phyloP scores from a whole-genome alignment of 2,888 invertebrate genomes.

The Eupithecia insigniata region DNA sequence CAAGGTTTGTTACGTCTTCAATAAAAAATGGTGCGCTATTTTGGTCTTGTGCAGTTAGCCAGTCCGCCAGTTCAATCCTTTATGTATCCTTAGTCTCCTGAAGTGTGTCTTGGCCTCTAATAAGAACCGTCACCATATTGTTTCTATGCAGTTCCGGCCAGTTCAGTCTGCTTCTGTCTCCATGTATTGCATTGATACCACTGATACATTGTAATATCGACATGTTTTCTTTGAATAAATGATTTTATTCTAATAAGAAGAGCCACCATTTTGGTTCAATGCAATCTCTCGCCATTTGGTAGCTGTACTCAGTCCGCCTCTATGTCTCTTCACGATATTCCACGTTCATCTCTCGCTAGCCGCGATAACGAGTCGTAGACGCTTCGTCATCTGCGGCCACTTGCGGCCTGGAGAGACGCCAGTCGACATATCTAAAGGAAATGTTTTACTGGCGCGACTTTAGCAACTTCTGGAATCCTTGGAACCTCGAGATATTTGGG shows the following conservation, averaged over 20 bases:
- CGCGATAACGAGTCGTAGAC: constrained; percentile 67
- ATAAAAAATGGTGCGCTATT: too few relatives aligned
- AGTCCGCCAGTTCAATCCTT: too few relatives aligned
- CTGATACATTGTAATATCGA: too few relatives aligned
- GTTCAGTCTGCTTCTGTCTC: not conserved
- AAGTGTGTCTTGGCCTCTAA: too few relatives aligned
- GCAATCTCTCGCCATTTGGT: not conserved
- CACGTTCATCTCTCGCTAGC: not conserved
- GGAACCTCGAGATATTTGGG: too few relatives aligned
- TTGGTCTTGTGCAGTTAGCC: too few relatives aligned
- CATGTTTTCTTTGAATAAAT: too few relatives aligned
- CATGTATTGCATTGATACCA: too few relatives aligned
- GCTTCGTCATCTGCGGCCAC: constrained; percentile 63
- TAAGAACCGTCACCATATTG: too few relatives aligned
- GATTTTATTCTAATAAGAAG: too few relatives aligned
- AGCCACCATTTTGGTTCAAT: not conserved
- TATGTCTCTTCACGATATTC: not conserved
- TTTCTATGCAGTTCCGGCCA: not conserved
- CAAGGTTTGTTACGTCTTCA: too few relatives aligned
- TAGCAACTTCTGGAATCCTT: not conserved
- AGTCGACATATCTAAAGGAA: constrained; percentile 24
- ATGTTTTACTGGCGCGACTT: constrained; percentile 3
- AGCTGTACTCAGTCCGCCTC: not conserved
- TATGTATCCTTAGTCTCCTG: too few relatives aligned
- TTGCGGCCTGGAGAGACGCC: constrained; percentile 29